phyloP scores from a whole-genome alignment of 2,113 vertebrate species.

The Oceanites oceanicus region DNA sequence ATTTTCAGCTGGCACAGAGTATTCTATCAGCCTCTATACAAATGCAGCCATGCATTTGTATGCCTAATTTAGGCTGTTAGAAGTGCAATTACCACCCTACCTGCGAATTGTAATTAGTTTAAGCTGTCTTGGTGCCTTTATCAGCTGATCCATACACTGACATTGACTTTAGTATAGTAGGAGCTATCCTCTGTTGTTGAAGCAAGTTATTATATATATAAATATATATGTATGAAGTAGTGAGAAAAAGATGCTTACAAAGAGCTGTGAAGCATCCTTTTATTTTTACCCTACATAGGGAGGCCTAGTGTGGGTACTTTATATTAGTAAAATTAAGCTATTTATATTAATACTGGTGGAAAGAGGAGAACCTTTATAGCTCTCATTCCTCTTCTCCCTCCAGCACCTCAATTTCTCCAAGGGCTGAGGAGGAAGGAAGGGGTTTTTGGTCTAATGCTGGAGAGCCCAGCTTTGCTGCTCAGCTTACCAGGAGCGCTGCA shows the following conservation, averaged over 20 bases:
- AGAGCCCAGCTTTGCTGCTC: background rate
- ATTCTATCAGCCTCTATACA: background rate
- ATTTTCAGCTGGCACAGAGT: constrained; percentile 8
- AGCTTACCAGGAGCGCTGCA: background rate
- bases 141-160: background rate
- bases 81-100: constrained; percentile 5
- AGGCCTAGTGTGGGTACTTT: background rate
- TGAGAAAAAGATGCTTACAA: background rate
- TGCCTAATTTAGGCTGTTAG: constrained; percentile 25
- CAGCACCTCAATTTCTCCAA: background rate
- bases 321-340: background rate
- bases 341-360: background rate
- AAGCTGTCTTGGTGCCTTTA: background rate
- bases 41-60: background rate
- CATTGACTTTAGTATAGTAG: background rate
- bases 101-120: constrained; percentile 26
- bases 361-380: background rate
- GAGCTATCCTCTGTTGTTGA: background rate
- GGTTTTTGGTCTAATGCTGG: background rate
- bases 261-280: background rate
- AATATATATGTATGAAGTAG: background rate
- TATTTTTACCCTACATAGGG: fast-evolving
- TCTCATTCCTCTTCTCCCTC: fast-evolving
- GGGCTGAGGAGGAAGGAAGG: background rate
- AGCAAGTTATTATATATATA: background rate